Evolutionary conservation across 2,797 vertebrate species (phyloP), one percentile per base, ranked within the genome.

Genomic region (Diplodus sargus): DNA sequence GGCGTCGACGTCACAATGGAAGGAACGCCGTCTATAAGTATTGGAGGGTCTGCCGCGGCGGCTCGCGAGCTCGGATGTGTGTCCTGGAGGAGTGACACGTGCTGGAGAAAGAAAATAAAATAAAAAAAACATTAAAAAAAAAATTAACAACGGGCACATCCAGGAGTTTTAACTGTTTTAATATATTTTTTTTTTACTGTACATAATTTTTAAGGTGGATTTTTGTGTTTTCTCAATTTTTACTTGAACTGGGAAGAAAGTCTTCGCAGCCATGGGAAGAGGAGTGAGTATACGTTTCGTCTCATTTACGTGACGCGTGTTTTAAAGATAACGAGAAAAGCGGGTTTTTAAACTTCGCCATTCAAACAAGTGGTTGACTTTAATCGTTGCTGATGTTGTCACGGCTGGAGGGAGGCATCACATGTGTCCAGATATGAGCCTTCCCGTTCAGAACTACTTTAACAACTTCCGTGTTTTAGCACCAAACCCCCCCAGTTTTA

Each of bases 11-110:
- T 96, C 95, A 96, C 90, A 60, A 82, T 66, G 81, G 86, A 91
- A 90, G 87, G 75, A 89, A 88, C 88, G 86, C 87, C 74, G 82
- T 87, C 83, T 96, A 94, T 94, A 96, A 95, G 90, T 87, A 90
- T 22, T 61, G 79, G 85, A 83, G 82, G 66, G 25, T 85, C 79
- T 58, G 72, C 74, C 3, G 76, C 87, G 51, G 86, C 74, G 15
- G 81, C 51, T 89, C 69, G 77, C 74, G 83, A 93, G 90, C 88
- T 94, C 86, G 79, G 88, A 88, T 92, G 90, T 82, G 89, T 74
- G 91, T 88, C 47, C 63, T 18, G 81, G 74, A 89, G 85, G 84
- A 85, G 86, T 88, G 90, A 91, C 91, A 90, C 94, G 92, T 93
- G 91, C 89, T 68, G 82, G 70, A 45, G 78, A 64, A 39, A 18